phyloP scores from a whole-genome alignment of 2,888 invertebrate genomes.

The Hypercompe scribonia region DNA sequence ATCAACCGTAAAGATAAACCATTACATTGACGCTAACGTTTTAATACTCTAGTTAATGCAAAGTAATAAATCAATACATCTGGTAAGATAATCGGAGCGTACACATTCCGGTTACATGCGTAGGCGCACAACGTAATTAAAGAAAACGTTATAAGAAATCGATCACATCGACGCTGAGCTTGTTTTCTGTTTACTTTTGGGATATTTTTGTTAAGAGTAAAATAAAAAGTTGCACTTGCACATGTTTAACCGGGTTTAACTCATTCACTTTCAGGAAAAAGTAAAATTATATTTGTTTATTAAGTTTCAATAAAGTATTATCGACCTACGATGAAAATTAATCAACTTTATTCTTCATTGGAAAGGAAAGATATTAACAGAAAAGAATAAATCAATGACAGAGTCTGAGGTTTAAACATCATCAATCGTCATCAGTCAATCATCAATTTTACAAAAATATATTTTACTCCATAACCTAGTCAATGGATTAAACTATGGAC shows the following conservation, averaged over 20 bases:
- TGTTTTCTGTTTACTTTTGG: slow-evolving; percentile 45
- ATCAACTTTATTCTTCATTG: too few species aligned
- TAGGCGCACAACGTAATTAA: slow-evolving; percentile 57
- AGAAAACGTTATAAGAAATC: slow-evolving; percentile 53
- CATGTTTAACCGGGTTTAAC: neutral
- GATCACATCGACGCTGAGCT: slow-evolving; percentile 49
- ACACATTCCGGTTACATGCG: slow-evolving; percentile 56
- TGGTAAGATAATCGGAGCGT: slow-evolving; percentile 54
- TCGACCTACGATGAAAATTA: too few species aligned
- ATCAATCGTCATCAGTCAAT: too few species aligned
- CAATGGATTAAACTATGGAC: too few species aligned
- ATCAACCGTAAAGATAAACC: slow-evolving; percentile 35
- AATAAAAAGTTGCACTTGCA: slow-evolving; percentile 11
- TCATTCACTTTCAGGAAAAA: neutral
- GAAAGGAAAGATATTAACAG: too few species aligned
- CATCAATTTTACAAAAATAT: too few species aligned
- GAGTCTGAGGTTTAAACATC: too few species aligned
- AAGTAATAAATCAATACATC: slow-evolving; percentile 55
- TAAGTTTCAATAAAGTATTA: too few species aligned
- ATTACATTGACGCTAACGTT: slow-evolving; percentile 40
- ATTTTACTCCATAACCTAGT: too few species aligned
- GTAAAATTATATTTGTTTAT: neutral
- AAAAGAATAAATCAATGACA: too few species aligned
- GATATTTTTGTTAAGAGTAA: slow-evolving; percentile 30
- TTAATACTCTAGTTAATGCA: slow-evolving; percentile 53